Base-by-base conservation (phyloP, 2,797 vertebrate genomes). In the Lagodon rhomboides region DNA sequence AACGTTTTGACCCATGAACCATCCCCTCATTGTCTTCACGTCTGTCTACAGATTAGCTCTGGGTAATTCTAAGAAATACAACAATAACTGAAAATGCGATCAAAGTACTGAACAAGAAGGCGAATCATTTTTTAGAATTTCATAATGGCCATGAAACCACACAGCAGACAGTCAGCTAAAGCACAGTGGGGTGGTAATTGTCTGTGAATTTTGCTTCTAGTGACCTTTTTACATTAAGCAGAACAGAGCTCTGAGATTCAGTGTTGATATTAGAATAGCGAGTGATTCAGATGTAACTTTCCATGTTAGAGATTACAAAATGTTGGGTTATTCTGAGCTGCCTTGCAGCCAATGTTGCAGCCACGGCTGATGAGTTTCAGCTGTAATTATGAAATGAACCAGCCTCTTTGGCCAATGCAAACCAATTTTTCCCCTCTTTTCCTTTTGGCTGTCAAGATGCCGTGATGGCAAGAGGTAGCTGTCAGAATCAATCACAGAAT, bases 401-500 rank as follows among this genome's bases (percentile, higher is more conserved):
- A 12, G 55, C 25, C 53, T 20, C 49, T 72, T 67, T 49, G 43
- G 75, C 68, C 62, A 55, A 16, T 58, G 34, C 46, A 75, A 30
- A 66, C 74, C 67, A 20, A 11, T 69, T n/a, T 17, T 22, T 15
- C 23, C 20, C 12, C 59, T 58, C 20, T 25, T 47, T 54, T 73
- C 61, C 65, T 43, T 23, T 61, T 65, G 16, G 23, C 44, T 80
- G 74, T 79, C 60, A 75, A 71, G 79, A 83, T 71, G 43, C 71
- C 16, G 23, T 46, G 46, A 67, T 60, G 72, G 75, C 47, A 68
- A 72, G 75, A 51, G 1, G 54, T 68, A 76, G 56, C 85, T 86
- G 85, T 91, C 87, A 38, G 15, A 87, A 83, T 87, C 82, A 73
- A 80, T 92, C 80, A 68, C 47, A 27, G 43, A 61, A 70, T 86